These are phyloP conservation scores for Ceratosolen fusciceps DNA, from an alignment of 1,140 invertebrate genomes.

Conservation along the genomic window DNA sequence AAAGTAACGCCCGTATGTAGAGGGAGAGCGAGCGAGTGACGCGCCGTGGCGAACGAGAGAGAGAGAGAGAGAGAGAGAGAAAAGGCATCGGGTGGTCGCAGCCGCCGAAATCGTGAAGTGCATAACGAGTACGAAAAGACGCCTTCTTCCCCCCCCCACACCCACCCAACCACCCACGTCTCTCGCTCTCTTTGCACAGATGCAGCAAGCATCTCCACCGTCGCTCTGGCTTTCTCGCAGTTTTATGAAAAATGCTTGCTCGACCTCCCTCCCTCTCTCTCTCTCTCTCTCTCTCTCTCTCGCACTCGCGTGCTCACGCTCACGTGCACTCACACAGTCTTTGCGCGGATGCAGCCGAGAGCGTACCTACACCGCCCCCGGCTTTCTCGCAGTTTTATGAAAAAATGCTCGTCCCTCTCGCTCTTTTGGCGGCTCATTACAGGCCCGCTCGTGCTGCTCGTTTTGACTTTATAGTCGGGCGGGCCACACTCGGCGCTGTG, in stretches of 20 bases:
- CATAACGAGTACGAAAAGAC: constrained; percentile 6
- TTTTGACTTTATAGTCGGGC: constrained; percentile 31
- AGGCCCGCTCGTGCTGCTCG: constrained; percentile 17
- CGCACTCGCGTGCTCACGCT: neutral
- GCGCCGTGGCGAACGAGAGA: no score
- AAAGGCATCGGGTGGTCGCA: neutral
- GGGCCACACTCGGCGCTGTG: neutral
- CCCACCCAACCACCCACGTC: no score
- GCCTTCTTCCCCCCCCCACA: neutral
- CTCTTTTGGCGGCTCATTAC: constrained; percentile 40
- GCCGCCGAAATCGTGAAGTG: constrained; percentile 25
- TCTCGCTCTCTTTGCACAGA: no score
- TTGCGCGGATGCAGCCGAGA: no score
- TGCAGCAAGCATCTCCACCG: neutral
- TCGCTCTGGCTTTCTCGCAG: neutral
- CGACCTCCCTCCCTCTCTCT: constrained; percentile 5
- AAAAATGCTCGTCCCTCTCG: constrained; percentile 23
- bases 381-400: constrained; percentile 8
- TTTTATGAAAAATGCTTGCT: neutral
- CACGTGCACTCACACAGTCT: no score
- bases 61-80: no score
- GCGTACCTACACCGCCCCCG: neutral
- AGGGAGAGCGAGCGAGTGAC: no score
- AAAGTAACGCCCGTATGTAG: neutral
- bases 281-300: constrained; percentile 16